Evolutionary conservation across 2,888 invertebrate species (phyloP).

Genomic region (Nasonia oneida): DNA sequence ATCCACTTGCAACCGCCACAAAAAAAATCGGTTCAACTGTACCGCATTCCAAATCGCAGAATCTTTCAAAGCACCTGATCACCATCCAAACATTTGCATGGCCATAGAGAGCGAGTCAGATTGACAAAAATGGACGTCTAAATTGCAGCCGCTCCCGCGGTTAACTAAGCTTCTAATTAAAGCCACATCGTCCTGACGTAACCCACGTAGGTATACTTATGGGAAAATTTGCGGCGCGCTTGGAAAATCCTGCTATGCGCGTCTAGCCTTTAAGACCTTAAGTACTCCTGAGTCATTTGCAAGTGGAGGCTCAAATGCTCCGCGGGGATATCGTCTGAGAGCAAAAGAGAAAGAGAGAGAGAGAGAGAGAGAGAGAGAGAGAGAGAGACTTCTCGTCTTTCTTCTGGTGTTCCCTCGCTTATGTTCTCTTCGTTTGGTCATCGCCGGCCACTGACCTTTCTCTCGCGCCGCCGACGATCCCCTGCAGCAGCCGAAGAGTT

Average conservation of each 20-base stretch:
- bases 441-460: conserved; percentile 57
- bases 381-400: conserved; percentile 31
- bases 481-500: conserved; percentile 10
- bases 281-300: conserved; percentile 47
- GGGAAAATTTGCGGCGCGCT: conserved; percentile 14
- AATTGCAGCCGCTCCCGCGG: neutral
- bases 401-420: conserved; percentile 48
- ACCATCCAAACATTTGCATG: conserved; percentile 3
- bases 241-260: conserved; percentile 17
- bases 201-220: conserved; percentile 6
- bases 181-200: neutral
- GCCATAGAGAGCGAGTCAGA: neutral
- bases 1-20: neutral
- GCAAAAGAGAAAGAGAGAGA: neutral
- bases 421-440: conserved; percentile 62
- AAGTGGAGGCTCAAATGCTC: conserved; percentile 31
- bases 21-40: neutral
- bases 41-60: neutral
- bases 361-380: conserved; percentile 20
- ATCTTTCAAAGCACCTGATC: neutral
- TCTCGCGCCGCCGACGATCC: conserved; percentile 18
- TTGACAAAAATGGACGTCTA: neutral
- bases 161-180: conserved; percentile 14
- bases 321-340: neutral
- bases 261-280: conserved; percentile 19